phyloP scores from a whole-genome alignment of 2,113 vertebrate genomes.

The Turnix velox region DNA sequence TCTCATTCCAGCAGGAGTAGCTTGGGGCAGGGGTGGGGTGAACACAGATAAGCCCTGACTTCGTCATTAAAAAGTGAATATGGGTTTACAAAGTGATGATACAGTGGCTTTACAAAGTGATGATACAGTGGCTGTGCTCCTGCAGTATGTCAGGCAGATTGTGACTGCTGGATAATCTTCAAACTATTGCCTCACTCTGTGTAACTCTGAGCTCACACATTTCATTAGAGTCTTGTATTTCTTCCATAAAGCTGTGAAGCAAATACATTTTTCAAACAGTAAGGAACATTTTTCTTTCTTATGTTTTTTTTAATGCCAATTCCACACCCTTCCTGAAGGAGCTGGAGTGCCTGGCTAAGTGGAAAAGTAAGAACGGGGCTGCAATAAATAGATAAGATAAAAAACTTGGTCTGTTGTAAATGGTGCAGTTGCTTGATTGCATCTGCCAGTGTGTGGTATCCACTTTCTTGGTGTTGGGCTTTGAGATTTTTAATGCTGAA shows the following conservation, averaged over 20 bases:
- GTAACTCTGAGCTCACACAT: background rate
- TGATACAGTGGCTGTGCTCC: background rate
- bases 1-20: background rate
- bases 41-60: background rate
- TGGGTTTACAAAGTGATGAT: background rate
- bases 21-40: background rate
- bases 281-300: background rate
- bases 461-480: background rate
- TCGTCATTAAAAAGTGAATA: background rate
- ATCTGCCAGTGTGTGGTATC: background rate
- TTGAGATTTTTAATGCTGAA: background rate
- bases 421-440: slow-evolving; percentile 8
- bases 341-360: background rate
- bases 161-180: background rate
- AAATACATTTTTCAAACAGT: slow-evolving; percentile 2
- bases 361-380: slow-evolving; percentile 13
- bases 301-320: background rate
- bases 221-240: background rate
- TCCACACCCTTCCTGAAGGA: background rate
- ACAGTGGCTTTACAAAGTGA: background rate
- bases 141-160: background rate
- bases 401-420: slow-evolving; percentile 1
- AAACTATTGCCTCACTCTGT: background rate
- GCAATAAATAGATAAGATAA: slow-evolving; percentile 15
- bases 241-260: background rate